A percentile compares a stretch with the other conserved stretches of the same genome.
Conservation (phyloP, 2,888 invertebrate genomes). For the Plutella xylostella region DNA sequence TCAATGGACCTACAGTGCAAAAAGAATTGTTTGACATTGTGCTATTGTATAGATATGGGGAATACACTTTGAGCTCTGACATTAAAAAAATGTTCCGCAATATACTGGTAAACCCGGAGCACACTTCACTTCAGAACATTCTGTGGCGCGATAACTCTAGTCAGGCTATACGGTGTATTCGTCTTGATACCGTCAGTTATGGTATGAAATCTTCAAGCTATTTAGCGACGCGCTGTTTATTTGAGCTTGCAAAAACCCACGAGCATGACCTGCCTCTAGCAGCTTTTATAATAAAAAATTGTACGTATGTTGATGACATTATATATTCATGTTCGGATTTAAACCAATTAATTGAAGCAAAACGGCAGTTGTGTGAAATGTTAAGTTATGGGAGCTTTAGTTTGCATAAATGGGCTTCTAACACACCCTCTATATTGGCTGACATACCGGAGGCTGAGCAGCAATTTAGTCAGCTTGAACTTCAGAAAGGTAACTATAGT, state of each 20-base stretch:
- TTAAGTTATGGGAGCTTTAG: neutral
- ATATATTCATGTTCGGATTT: neutral
- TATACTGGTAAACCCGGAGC: conserved; percentile 5
- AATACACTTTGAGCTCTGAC: conserved; percentile 13
- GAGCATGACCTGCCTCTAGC: conserved; percentile 6
- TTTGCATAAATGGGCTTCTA: neutral
- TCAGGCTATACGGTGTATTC: neutral
- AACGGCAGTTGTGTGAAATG: neutral
- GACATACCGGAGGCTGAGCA: conserved; percentile 3
- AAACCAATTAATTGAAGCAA: neutral
- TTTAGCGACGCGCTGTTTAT: neutral
- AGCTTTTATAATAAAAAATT: conserved; percentile 9
- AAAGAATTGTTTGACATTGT: conserved; percentile 17
- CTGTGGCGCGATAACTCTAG: neutral
- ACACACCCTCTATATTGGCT: neutral
- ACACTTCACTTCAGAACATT: conserved; percentile 6
- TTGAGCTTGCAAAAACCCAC: neutral
- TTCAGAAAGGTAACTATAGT: conserved; percentile 11
- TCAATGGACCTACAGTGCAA: conserved; percentile 15
- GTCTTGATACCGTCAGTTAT: neutral
- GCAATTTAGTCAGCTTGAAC: conserved; percentile 12
- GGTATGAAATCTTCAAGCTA: neutral
- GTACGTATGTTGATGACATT: conserved; percentile 15
- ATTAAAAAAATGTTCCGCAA: conserved; percentile 19
- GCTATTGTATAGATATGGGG: conserved; percentile 12